Evolutionary conservation across 2,888 invertebrate species (phyloP), one percentile per base, ranked within the genome.

Genomic region (Epirrhoe alternata): DNA sequence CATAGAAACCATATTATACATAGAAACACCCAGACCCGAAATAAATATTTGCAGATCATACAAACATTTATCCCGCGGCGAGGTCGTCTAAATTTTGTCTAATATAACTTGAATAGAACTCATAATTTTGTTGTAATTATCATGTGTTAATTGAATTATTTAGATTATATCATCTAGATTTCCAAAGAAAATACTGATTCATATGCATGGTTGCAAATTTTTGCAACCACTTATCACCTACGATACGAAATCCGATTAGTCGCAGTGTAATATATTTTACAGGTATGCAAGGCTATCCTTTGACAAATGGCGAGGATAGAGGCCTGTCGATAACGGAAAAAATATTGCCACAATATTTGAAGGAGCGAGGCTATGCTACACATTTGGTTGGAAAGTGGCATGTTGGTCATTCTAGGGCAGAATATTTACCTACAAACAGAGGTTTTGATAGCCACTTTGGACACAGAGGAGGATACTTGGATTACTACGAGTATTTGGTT

Each of bases 361-460:
- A 94, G 78, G 91, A 90, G 31, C 86, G 92, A 61, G 97, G 97
- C 7, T 98, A 97, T 84, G 86, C 88, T 24, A 97, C 97, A 0
- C 96, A 96, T 82, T 95, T 96, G 45, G 94, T 97, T 12, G 97
- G 97, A 12, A 97, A 97, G 90, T 97, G 97, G 97, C 95, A 95
- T 77, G 89, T 96, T 60, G 97, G 97, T 0, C 80, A 81, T 61
- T 85, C 90, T 1, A 92, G 90, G 2, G 74, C 77, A 57, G 87
- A 93, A 69, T 95, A 95, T 80, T 95, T 96, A 6, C 97, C 97
- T 0, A 94, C 94, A 0, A 88, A 89, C 68, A 94, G 97, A 42
- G 97, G 97, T 4, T 98, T 97, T 80, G 96, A 97, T 77, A 94
- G 95, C 33, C 97, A 97, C 83, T 97, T 95, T 80, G 98, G 98